A percentile compares a stretch with the other conserved stretches of the same genome.
These are phyloP conservation scores for Amazona guildingii DNA, from an alignment of 2,113 vertebrate species.

Conservation along the genomic window DNA sequence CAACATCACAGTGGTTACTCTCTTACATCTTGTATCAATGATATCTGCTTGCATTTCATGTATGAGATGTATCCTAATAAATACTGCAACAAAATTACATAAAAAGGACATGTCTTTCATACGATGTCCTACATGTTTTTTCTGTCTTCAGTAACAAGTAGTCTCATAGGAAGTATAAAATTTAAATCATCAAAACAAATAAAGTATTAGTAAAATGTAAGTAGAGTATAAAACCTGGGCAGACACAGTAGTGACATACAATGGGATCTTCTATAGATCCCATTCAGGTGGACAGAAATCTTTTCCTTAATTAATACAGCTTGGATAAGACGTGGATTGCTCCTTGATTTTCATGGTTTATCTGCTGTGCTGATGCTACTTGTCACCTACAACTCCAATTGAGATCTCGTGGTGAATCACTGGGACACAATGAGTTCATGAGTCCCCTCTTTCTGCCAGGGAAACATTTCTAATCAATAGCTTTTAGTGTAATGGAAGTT, in stretches of 20 bases:
- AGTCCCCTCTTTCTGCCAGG: neutral
- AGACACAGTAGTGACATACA: neutral
- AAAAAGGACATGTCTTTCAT: neutral
- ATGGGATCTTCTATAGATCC: neutral
- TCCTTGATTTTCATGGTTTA: neutral
- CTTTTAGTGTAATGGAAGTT: slow-evolving; percentile 45
- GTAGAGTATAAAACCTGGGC: neutral
- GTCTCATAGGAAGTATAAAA: neutral
- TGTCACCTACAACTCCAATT: neutral
- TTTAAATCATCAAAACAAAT: neutral
- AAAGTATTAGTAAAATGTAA: neutral
- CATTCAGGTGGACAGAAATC: neutral
- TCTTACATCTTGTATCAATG: neutral
- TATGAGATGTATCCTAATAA: neutral
- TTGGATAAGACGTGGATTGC: neutral
- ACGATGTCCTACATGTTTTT: neutral
- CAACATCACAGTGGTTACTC: neutral
- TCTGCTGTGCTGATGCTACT: neutral
- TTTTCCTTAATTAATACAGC: neutral
- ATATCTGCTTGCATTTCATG: neutral
- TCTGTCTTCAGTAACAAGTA: neutral
- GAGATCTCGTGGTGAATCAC: neutral
- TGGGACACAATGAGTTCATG: neutral
- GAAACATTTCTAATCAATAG: slow-evolving; percentile 28
- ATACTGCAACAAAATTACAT: neutral